Evolutionary conservation across 2,888 invertebrate species (phyloP).

Genomic region (Lasioglossum marginatum): DNA sequence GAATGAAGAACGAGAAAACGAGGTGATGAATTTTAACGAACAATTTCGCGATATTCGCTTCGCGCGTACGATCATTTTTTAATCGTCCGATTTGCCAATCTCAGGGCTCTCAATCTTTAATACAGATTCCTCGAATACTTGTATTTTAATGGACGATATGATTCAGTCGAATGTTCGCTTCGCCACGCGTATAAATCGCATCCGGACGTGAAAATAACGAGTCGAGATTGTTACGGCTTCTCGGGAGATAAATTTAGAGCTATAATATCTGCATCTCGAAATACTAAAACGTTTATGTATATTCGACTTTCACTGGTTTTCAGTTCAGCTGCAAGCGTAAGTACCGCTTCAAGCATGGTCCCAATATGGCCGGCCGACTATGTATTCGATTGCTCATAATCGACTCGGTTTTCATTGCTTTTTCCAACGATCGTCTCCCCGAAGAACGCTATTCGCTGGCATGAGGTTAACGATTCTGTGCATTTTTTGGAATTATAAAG

Average conservation of each 20-base stretch:
- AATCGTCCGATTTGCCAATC: constrained; percentile 3
- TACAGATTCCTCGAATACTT: background rate
- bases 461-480: background rate
- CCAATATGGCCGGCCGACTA: constrained; percentile 2
- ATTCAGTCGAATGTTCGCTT: background rate
- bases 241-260: constrained; percentile 5
- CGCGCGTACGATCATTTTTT: background rate
- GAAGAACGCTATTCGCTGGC: background rate
- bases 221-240: constrained; percentile 8
- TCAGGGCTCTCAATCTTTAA: background rate
- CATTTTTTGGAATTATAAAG: background rate
- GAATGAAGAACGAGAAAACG: background rate
- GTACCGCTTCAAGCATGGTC: constrained; percentile 3
- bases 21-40: constrained; percentile 11
- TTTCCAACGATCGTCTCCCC: background rate
- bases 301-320: constrained; percentile 28
- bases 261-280: constrained; percentile 11
- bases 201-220: background rate
- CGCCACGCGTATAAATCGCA: background rate
- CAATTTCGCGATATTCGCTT: constrained; percentile 6
- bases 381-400: background rate
- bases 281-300: constrained; percentile 13
- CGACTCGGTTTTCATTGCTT: background rate
- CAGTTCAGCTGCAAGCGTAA: constrained; percentile 6
- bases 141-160: background rate